phyloP scores from a whole-genome alignment of 2,113 vertebrate species.

The Gymnogyps californianus region DNA sequence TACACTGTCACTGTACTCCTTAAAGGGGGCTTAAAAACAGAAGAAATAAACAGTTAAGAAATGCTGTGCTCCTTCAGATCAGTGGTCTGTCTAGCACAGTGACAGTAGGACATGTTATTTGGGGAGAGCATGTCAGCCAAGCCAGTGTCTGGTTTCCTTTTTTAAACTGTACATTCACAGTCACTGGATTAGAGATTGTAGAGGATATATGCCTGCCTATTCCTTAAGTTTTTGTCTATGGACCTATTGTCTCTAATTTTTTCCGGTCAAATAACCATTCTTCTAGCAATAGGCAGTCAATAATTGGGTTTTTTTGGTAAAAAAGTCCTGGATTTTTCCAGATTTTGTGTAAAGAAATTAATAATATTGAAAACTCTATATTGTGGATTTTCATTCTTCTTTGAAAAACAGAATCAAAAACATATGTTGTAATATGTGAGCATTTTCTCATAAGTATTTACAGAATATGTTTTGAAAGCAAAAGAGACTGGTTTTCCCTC shows the following conservation, averaged over 20 bases:
- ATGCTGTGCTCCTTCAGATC: background rate
- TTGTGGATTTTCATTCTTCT: background rate
- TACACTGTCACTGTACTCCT: background rate
- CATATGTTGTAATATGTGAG: background rate
- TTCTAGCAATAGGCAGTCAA: background rate
- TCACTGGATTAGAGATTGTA: background rate
- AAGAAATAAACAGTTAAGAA: background rate
- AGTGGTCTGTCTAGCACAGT: background rate
- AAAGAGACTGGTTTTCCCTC: background rate
- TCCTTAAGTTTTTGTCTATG: background rate
- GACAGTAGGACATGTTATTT: fast-evolving
- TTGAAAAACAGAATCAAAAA: background rate
- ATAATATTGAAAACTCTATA: background rate
- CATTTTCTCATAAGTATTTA: background rate
- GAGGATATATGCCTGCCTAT: background rate
- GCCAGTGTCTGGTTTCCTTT: background rate
- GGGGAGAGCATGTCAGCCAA: fast-evolving
- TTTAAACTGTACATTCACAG: background rate
- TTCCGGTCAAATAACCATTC: background rate
- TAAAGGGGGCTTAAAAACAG: background rate
- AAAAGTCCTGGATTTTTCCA: background rate
- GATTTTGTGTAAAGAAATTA: background rate
- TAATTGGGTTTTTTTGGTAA: background rate
- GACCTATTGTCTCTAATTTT: background rate
- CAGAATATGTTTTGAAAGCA: background rate